phyloP scores from a whole-genome alignment of 2,113 vertebrate species.

The Ammodytes marinus region DNA sequence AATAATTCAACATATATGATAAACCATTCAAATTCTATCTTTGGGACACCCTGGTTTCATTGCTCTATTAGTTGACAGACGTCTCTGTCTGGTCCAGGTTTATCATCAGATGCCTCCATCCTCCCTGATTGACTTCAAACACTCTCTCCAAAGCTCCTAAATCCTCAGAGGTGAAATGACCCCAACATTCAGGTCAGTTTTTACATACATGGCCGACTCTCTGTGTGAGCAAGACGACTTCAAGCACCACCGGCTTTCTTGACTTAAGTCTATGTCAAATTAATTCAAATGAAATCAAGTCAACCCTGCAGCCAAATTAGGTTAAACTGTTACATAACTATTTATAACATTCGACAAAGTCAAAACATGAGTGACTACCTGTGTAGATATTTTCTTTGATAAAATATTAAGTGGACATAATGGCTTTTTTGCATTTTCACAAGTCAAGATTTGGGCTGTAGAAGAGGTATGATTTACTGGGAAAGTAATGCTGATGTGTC shows the following conservation, averaged over 20 bases:
- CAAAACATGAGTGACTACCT: background rate
- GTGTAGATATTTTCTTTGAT: background rate
- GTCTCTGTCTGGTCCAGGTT: conserved; percentile 42
- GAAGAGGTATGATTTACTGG: background rate
- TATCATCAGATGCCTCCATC: conserved; percentile 27
- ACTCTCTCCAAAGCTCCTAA: conserved; percentile 58
- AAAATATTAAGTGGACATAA: background rate
- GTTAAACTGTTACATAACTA: background rate
- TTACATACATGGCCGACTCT: conserved; percentile 26
- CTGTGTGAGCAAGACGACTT: conserved; percentile 37
- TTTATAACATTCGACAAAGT: background rate
- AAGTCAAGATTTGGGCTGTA: background rate
- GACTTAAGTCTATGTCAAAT: conserved; percentile 25
- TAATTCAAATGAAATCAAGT: conserved; percentile 21
- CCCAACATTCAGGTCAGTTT: conserved; percentile 73
- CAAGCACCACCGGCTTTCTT: conserved; percentile 42
- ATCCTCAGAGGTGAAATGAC: conserved; percentile 78
- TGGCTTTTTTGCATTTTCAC: background rate
- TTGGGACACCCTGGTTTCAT: background rate
- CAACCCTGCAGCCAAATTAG: background rate
- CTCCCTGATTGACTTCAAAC: conserved; percentile 67
- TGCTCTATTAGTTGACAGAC: conserved; percentile 33
- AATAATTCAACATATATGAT: background rate
- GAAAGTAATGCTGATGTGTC: background rate
- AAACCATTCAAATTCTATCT: background rate